phyloP scores from a whole-genome alignment of 2,797 vertebrate species.

The Lophius americanus region DNA sequence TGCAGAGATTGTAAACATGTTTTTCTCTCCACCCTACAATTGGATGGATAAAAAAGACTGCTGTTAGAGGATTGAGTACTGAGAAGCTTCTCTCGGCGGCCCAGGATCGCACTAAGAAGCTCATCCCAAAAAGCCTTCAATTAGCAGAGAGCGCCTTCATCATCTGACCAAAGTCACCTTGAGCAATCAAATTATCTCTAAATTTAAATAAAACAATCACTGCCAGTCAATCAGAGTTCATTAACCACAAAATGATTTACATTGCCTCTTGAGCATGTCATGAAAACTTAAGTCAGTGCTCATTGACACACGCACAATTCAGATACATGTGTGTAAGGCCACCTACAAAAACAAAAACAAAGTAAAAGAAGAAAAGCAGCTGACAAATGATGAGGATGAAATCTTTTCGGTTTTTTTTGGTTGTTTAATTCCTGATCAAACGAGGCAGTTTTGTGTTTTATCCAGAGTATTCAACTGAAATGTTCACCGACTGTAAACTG shows the following conservation, averaged over 20 bases:
- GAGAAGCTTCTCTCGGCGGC: conserved; percentile 59
- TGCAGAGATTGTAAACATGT: conserved; percentile 70
- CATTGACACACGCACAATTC: not conserved
- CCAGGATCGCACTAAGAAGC: conserved; percentile 40
- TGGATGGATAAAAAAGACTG: conserved; percentile 67
- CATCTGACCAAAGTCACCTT: conserved; percentile 77
- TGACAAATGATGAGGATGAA: conserved; percentile 14
- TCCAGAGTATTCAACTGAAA: conserved; percentile 34
- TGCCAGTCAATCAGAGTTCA: conserved; percentile 65
- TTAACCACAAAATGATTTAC: conserved; percentile 49
- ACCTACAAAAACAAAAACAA: conserved; percentile 33
- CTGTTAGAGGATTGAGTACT: conserved; percentile 72
- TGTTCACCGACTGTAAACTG: conserved; percentile 22
- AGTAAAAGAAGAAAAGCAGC: conserved; percentile 3
- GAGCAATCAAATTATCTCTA: conserved; percentile 72
- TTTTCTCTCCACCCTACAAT: conserved; percentile 60
- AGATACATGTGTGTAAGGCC: conserved; percentile 23
- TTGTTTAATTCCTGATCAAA: conserved; percentile 52
- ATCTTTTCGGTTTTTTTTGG: not conserved
- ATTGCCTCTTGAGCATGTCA: conserved; percentile 16
- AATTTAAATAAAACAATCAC: conserved; percentile 69
- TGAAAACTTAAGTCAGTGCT: not conserved
- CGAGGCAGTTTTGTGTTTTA: conserved; percentile 53
- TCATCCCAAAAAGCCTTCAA: conserved; percentile 64
- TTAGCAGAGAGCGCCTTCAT: conserved; percentile 68